phyloP scores from a whole-genome alignment of 2,113 vertebrate genomes.

The human region GRCh38 chr13:48876001-48876500 shows the following conservation, averaged over 20 bases:
- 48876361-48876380: not conserved
- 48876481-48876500: constrained; percentile 42
- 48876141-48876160: not conserved
- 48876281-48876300: not conserved
- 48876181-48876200: not conserved
- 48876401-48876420: not conserved
- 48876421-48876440: not conserved
- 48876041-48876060: not conserved
- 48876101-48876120: not conserved
- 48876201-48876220: not conserved
- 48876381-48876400: not conserved
- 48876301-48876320: too few relatives aligned
- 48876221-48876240: not conserved
- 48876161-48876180: not conserved
- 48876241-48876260: not conserved
- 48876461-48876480: too few relatives aligned
- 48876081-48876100: not conserved
- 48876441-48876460: not conserved
- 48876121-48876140: not conserved
- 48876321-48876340: not conserved
- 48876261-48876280: not conserved
- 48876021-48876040: not conserved
- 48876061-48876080: not conserved
- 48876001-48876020: not conserved
- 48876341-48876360: not conserved